Evolutionary conservation across 2,888 invertebrate genomes (phyloP), one percentile per base, ranked within the genome.

Genomic region (Aethes cnicana): DNA sequence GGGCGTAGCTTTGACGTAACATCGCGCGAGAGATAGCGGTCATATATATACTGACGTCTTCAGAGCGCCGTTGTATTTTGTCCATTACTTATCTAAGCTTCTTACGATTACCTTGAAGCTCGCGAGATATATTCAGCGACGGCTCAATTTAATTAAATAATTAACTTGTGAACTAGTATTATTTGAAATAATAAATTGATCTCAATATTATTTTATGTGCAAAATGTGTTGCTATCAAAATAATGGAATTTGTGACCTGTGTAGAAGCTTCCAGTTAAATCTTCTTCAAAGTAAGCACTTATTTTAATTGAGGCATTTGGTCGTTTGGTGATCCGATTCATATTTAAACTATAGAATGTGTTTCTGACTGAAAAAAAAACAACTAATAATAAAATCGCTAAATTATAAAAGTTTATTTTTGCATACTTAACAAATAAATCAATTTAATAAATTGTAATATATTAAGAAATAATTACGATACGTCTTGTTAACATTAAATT

Each of bases 1-100:
- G 87, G 86, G 84, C 86, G 86, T 84, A 84, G 71, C 83, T 86
- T 82, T 89, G 89, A 89, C 89, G 89, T 88, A 86, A 84, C 70
- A 79, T 82, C 81, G 79, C 74, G 70, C 69, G 81, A 81, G 87
- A 81, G 87, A 81, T 89, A 88, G 72, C 80, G 79, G 74, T 68
- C 82, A 76, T 81, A 88, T 89, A 88, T 83, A 89, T 86, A 87
- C 74, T 79, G 84, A 81, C 77, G 82, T 74, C 77, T 81, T 74
- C 69, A 66, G 68, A 72, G 68, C 66, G 73, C 60, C 75, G 69
- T 76, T 73, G 81, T 87, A 88, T 88, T 87, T 81, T 76, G 81
- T 85, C 75, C 83, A 77, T 68, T 67, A 73, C 84, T 84, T 87
- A 88, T 86, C 87, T 82, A 81, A 86, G 86, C 83, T 84, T 71